A percentile compares a stretch with the other conserved stretches of the same genome.
These are phyloP conservation scores for Tetragnatha versicolor DNA, from an alignment of 1,140 invertebrate species.

Conservation along the genomic window DNA sequence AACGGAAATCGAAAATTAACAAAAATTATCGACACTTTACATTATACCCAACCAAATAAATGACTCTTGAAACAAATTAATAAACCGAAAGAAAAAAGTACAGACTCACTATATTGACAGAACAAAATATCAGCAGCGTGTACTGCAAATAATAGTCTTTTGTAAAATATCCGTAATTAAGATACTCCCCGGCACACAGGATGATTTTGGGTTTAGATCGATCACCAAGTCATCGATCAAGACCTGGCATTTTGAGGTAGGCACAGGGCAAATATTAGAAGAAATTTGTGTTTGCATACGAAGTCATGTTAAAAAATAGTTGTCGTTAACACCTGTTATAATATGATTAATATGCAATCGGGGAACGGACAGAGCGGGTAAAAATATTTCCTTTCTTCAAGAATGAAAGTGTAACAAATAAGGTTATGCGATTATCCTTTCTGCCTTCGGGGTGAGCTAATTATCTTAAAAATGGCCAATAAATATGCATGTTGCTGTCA, in stretches of 20 bases:
- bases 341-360: conserved; percentile 2
- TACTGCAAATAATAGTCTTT: too few relatives aligned
- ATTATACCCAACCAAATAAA: too few relatives aligned
- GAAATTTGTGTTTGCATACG: not conserved
- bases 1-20: too few relatives aligned
- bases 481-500: not conserved
- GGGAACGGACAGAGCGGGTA: not conserved
- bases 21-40: too few relatives aligned
- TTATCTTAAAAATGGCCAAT: too few relatives aligned
- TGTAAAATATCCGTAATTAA: too few relatives aligned
- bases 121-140: too few relatives aligned
- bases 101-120: too few relatives aligned
- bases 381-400: not conserved
- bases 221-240: conserved; percentile 8
- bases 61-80: too few relatives aligned
- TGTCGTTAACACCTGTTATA: conserved; percentile 27
- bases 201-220: conserved; percentile 4
- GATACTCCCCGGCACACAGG: too few relatives aligned
- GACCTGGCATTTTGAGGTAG: not conserved
- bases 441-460: too few relatives aligned
- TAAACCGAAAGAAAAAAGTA: too few relatives aligned
- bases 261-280: not conserved
- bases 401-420: not conserved
- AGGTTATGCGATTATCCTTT: not conserved
- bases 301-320: not conserved